These are phyloP conservation scores for Avahi laniger DNA, from an alignment of 2,797 vertebrate species.

Conservation along the genomic window DNA sequence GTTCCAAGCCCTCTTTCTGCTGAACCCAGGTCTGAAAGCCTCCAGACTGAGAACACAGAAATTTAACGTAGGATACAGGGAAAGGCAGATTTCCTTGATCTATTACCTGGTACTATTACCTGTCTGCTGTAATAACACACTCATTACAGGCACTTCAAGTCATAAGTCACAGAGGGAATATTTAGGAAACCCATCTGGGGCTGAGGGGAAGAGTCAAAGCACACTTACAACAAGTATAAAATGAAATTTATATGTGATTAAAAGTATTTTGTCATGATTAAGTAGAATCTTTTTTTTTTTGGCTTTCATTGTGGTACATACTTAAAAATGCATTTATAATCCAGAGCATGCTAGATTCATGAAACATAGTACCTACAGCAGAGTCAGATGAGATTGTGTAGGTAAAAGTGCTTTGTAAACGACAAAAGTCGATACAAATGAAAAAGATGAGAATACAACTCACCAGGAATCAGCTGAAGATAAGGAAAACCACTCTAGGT, in stretches of 20 bases:
- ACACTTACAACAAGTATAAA: background rate
- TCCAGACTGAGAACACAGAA: background rate
- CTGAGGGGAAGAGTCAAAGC: background rate
- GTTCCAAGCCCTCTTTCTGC: background rate
- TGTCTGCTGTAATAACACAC: background rate
- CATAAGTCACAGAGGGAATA: background rate
- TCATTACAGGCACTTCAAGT: background rate
- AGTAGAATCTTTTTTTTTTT: background rate
- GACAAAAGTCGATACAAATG: background rate
- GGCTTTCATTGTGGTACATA: background rate
- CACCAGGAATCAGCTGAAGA: background rate
- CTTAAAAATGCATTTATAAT: background rate
- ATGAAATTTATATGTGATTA: conserved; percentile 18
- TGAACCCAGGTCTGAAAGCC: background rate
- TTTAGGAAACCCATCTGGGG: background rate
- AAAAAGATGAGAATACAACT: background rate
- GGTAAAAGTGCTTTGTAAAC: background rate
- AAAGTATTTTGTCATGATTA: background rate
- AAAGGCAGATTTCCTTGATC: background rate
- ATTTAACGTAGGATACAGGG: background rate
- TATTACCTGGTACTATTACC: background rate
- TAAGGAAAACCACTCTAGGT: background rate
- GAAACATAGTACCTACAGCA: background rate
- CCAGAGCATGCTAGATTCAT: background rate
- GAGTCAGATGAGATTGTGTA: background rate